Conservation (phyloP, 2,888 invertebrate genomes). For the Lottia gigantea region DNA sequence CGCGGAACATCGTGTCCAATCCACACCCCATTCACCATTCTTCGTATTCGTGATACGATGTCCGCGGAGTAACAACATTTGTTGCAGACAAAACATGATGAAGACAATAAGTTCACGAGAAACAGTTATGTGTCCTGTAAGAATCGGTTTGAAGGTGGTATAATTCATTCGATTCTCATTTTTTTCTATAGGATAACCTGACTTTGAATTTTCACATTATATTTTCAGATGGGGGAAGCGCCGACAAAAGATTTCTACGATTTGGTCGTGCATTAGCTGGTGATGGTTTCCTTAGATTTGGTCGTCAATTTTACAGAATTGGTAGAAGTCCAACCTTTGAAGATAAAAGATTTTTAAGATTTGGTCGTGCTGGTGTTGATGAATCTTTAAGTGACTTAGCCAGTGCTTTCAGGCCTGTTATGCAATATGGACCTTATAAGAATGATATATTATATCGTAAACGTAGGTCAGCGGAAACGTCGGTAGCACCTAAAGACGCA, state of each 20-base stretch:
- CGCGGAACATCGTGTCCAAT: too few species aligned
- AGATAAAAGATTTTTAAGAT: constrained; percentile 51
- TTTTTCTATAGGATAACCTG: too few species aligned
- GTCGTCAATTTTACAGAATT: constrained; percentile 35
- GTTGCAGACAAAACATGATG: too few species aligned
- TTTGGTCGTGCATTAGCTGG: constrained; percentile 46
- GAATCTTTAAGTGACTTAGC: constrained; percentile 15
- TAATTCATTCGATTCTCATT: too few species aligned
- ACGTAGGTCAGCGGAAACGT: constrained; percentile 22
- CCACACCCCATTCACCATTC: too few species aligned
- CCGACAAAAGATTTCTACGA: constrained; percentile 50
- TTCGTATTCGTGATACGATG: too few species aligned
- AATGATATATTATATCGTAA: constrained; percentile 21
- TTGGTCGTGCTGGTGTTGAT: constrained; percentile 37
- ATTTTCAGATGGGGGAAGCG: constrained; percentile 7
- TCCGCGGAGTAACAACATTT: too few species aligned
- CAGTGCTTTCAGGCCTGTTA: constrained; percentile 16
- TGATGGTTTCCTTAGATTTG: constrained; percentile 46
- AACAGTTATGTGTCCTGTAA: too few species aligned
- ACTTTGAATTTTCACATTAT: background rate
- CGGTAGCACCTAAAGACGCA: constrained; percentile 15
- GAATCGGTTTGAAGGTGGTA: too few species aligned
- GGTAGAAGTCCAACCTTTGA: constrained; percentile 33
- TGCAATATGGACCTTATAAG: constrained; percentile 9
- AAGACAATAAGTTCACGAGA: too few species aligned